Percentiles rank a stretch among this genome's conserved stretches.
phyloP scores from a whole-genome alignment of 2,797 vertebrate species.

The Paramormyrops hopkinsi region DNA sequence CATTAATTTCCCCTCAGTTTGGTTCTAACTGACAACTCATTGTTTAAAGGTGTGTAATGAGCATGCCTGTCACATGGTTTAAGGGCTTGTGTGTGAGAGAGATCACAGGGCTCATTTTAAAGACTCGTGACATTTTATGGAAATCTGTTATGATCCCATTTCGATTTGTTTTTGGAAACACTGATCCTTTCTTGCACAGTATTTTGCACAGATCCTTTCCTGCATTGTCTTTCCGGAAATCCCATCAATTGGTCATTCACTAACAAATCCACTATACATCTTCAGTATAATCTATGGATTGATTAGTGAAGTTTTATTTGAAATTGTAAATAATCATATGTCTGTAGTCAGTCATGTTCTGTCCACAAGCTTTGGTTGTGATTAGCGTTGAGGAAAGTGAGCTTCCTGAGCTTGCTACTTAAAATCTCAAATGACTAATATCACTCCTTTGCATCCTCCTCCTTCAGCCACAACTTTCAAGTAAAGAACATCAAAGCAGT shows the following conservation, averaged over 20 bases:
- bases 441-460: neutral
- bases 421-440: neutral
- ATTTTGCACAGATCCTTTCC: neutral
- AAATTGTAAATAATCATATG: neutral
- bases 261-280: neutral
- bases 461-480: neutral
- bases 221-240: neutral
- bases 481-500: neutral
- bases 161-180: neutral
- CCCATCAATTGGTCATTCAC: neutral
- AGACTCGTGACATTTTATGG: neutral
- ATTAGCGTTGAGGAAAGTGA: neutral
- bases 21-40: neutral
- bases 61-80: neutral
- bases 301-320: neutral
- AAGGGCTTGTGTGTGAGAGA: neutral
- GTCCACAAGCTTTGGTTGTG: neutral
- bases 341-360: neutral
- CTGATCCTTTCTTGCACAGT: neutral
- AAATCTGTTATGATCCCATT: neutral
- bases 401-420: neutral
- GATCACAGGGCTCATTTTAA: neutral
- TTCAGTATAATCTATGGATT: neutral
- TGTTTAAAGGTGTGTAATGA: neutral
- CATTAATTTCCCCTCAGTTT: neutral